These are phyloP conservation scores for Lycophotia porphyrea DNA, from an alignment of 2,888 invertebrate species.

Conservation along the genomic window DNA sequence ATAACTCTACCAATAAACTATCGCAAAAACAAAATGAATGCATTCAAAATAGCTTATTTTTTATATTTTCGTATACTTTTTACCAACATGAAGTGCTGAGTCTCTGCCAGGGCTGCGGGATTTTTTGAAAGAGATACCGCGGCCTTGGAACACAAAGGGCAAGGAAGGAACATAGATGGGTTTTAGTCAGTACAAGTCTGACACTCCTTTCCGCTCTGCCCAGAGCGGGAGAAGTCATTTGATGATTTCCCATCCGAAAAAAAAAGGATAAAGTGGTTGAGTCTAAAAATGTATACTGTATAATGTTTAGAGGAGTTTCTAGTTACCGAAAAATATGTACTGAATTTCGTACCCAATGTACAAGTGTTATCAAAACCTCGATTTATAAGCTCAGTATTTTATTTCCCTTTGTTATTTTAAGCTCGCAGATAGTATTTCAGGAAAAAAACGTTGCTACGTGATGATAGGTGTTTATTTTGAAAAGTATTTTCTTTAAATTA, in stretches of 20 bases:
- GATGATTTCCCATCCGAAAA: no score
- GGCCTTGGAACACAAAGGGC: no score
- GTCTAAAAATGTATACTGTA: background rate
- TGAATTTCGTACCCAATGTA: conserved; percentile 15
- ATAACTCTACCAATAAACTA: background rate
- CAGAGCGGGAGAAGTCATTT: no score
- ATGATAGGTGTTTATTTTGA: background rate
- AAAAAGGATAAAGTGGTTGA: no score
- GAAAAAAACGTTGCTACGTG: conserved; percentile 6
- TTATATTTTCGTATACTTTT: no score
- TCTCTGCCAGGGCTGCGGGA: no score
- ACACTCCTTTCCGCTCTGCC: no score
- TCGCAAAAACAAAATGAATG: background rate
- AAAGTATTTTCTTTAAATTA: background rate
- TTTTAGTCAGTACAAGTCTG: no score
- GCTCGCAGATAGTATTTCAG: conserved; percentile 7
- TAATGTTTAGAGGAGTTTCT: background rate
- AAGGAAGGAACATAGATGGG: no score
- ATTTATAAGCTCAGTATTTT: conserved; percentile 23
- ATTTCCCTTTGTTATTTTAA: conserved; percentile 41
- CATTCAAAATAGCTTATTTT: no score
- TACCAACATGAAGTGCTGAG: background rate
- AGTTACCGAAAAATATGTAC: conserved; percentile 21
- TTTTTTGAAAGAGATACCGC: no score
- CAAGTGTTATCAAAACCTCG: conserved; percentile 12